phyloP scores from a whole-genome alignment of 2,113 vertebrate genomes.

The Larimichthys crocea region DNA sequence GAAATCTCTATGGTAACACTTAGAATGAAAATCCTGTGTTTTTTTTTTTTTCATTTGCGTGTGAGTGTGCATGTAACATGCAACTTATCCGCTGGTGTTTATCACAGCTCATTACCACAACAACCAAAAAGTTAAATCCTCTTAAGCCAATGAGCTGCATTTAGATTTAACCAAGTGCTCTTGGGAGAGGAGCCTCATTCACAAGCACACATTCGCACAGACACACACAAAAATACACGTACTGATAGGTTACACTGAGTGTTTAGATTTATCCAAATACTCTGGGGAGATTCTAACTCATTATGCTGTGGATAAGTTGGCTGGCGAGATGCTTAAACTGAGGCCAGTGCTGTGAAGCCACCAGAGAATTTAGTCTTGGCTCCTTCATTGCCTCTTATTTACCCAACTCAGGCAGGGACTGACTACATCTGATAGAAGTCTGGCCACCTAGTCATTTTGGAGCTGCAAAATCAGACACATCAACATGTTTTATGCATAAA shows the following conservation, averaged over 20 bases:
- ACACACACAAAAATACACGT: conserved; percentile 40
- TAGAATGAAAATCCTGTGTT: conserved; percentile 58
- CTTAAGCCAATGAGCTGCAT: conserved; percentile 75
- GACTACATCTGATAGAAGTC: conserved; percentile 63
- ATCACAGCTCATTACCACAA: conserved; percentile 79
- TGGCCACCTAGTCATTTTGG: conserved; percentile 66
- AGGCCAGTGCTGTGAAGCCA: conserved; percentile 65
- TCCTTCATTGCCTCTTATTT: conserved; percentile 70
- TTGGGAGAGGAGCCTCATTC: conserved; percentile 64
- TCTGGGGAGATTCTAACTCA: conserved; percentile 69
- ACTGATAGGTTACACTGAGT: conserved; percentile 65
- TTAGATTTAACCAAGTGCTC: conserved; percentile 72
- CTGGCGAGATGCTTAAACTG: conserved; percentile 69
- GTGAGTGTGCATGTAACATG: conserved; percentile 45
- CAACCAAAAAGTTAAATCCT: conserved; percentile 79
- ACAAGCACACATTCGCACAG: conserved; percentile 12
- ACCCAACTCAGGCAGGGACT: conserved; percentile 56
- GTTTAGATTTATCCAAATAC: conserved; percentile 74
- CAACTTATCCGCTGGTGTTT: conserved; percentile 73
- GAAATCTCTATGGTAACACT: conserved; percentile 58
- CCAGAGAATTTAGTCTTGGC: conserved; percentile 69
- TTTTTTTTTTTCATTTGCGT: conserved; percentile 49
- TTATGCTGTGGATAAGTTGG: conserved; percentile 71
- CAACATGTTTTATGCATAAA: conserved; percentile 71
- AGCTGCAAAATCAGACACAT: conserved; percentile 60